Base-by-base conservation (phyloP, 1,140 invertebrate genomes). In the Tribolium castaneum region DNA sequence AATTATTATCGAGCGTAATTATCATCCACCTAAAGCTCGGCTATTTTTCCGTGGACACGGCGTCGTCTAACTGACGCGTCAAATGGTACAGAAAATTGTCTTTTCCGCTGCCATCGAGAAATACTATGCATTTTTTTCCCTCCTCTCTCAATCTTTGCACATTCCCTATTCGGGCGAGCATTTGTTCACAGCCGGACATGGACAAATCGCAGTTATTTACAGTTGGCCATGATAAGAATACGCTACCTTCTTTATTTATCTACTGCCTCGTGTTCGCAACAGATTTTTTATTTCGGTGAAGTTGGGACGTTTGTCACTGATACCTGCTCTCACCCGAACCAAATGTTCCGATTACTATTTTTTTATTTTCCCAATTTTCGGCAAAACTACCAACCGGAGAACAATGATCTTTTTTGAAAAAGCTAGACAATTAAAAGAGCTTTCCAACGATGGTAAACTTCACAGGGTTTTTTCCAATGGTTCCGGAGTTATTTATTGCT, bases 151-250 rank as follows among this genome's bases (percentile, higher is more conserved):
- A 84, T 85, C 83, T 85, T 85, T 84, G 78, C 83, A 81, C 84
- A 84, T 85, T 83, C 82, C 81, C 81, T 78, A 78, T 80, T 80
- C 80, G 54, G 70, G 56, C 73, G 77, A 76, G 81, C 82, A 83
- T 85, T 85, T 83, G 82, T 85, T 84, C 80, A 74, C 78, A 52
- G 79, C 80, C 77, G 83, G 85, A 86, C 85, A 82, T 82, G 81
- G 82, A 86, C 85, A 86, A 86, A 86, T 86, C 83, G 83, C 77
- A 80, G 84, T 84, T 84, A 86, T 86, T 85, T 85, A 76, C 83
- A 82, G 83, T 82, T 80, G 82, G 82, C 81, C 85, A 84, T 84
- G 85, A 84, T 83, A 80, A 78, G 85, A 84, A 85, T 86, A 83
- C 80, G 73, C 77, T 25, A 59, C 54, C 54, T 59, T 59, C 54